Percentiles rank a stretch among this genome's conserved stretches.
Evolutionary conservation across 2,797 vertebrate genomes (phyloP).

Genomic region (Pseudopleuronectes americanus): DNA sequence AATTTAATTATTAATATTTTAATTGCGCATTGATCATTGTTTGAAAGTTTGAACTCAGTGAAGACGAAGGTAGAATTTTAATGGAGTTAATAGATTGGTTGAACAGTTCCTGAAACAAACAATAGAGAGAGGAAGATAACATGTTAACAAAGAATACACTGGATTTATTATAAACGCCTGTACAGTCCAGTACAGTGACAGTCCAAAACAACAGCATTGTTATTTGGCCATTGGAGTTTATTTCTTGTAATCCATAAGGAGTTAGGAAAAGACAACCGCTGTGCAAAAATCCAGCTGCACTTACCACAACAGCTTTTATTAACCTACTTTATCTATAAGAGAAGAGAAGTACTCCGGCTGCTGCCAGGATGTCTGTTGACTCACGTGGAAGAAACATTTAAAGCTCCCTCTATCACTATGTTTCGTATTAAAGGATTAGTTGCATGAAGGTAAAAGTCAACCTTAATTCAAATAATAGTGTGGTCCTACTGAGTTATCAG

Average conservation of each 20-base stretch:
- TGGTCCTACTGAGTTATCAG: not conserved
- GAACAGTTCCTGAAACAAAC: not conserved
- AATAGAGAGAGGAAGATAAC: not conserved
- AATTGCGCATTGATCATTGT: constrained; percentile 20
- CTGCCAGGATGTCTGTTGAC: not conserved
- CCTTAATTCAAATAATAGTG: no score
- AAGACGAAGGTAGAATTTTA: not conserved
- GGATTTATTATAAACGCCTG: no score
- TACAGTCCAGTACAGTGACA: no score
- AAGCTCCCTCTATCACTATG: not conserved
- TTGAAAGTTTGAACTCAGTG: constrained; percentile 1
- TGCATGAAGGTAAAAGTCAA: no score
- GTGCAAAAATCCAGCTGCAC: no score
- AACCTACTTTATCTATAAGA: no score
- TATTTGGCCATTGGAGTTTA: no score
- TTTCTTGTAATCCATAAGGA: not conserved
- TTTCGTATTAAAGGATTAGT: not conserved
- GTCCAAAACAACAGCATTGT: no score
- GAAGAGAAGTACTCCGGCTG: not conserved
- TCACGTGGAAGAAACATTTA: not conserved
- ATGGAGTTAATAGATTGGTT: constrained; percentile 14
- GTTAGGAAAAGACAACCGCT: no score
- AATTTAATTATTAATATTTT: constrained; percentile 35
- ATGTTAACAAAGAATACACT: not conserved
- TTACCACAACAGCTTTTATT: no score